Base-by-base conservation (phyloP, 2,797 vertebrate genomes). In the Cyprinella venusta region DNA sequence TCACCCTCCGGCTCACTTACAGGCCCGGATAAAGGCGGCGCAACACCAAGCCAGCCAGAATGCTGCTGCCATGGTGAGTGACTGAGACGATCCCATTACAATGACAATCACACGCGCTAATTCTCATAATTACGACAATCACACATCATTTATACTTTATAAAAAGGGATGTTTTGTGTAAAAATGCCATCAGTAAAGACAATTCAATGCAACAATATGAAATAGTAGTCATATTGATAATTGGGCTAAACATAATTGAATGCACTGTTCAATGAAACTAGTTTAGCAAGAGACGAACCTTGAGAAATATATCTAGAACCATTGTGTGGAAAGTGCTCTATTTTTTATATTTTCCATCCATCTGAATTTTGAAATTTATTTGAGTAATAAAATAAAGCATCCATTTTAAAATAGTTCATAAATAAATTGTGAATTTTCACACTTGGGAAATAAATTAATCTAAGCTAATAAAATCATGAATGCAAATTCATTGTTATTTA, bases 11-110 rank as follows among this genome's bases (percentile, higher is more conserved):
- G 94, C 97, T 84, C 97, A 99, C 94, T 92, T 99, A 95, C 98
- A 99, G 95, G 97, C 98, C 93, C 96, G 96, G 94, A 98, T 99
- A 92, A 99, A 98, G 94, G 98, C 98, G 88, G 94, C 96, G 85
- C 97, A 99, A 94, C 97, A 99, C 94, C 97, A 99, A 94, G 96
- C 96, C 93, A 97, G 95, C 94, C 97, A 98, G 92, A 97, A 95
- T 86, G 94, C 94, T 85, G 95, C 96, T 61, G 93, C 94, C 69
- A 95, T 98, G 96, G 98, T 99, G 94, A 97, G 98, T 77, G 40
- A 18, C 19, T 24, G 50, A 64, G 9, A 30, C n/a, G 26, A 12
- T 36, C 84, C 78, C 42, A n/a, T 56, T 72, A 61, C 56, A 30
- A 7, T 74, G 18, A 69, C 45, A 72, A 61, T 76, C 74, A 77